Percentiles rank a stretch among this genome's conserved stretches.
Evolutionary conservation across 1,140 invertebrate species (phyloP).

Genomic region (Steinernema khuongi): DNA sequence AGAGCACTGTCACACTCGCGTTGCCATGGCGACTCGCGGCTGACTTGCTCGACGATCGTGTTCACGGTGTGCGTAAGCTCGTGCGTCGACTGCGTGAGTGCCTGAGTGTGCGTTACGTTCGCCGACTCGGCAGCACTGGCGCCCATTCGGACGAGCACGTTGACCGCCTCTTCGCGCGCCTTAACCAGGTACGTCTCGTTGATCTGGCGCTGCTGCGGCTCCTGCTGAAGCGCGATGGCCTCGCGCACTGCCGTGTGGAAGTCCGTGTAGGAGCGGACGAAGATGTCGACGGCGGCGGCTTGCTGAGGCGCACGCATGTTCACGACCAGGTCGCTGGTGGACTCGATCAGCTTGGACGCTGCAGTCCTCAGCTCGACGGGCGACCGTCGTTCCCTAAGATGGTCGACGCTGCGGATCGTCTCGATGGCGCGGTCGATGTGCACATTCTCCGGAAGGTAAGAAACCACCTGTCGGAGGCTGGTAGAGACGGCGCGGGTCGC

Average conservation of each 20-base stretch:
- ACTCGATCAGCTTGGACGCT: slow-evolving; percentile 74
- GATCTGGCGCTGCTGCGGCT: slow-evolving; percentile 27
- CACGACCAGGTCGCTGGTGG: slow-evolving; percentile 73
- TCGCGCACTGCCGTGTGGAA: slow-evolving; percentile 46
- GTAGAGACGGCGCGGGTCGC: slow-evolving; percentile 37
- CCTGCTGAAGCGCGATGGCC: slow-evolving; percentile 29
- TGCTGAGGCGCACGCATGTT: slow-evolving; percentile 66
- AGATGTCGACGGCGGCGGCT: slow-evolving; percentile 70
- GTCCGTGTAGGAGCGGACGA: slow-evolving; percentile 60
- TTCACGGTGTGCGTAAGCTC: slow-evolving; percentile 44
- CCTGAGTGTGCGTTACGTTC: slow-evolving; percentile 72
- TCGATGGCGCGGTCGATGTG: slow-evolving; percentile 48
- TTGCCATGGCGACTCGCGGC: slow-evolving; percentile 70
- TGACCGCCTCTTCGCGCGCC: slow-evolving; percentile 79
- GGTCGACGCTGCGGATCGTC: slow-evolving; percentile 25
- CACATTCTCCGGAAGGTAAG: slow-evolving; percentile 46
- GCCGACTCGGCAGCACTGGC: slow-evolving; percentile 72
- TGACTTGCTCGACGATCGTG: slow-evolving; percentile 38
- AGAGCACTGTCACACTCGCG: slow-evolving; percentile 94
- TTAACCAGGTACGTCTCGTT: slow-evolving; percentile 66
- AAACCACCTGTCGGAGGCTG: slow-evolving; percentile 42
- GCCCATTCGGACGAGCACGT: slow-evolving; percentile 78
- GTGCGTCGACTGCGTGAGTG: slow-evolving; percentile 31
- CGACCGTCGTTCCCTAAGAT: slow-evolving; percentile 62
- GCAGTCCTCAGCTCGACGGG: slow-evolving; percentile 77